phyloP scores from a whole-genome alignment of 2,888 invertebrate species.

The Xylophagus ater region DNA sequence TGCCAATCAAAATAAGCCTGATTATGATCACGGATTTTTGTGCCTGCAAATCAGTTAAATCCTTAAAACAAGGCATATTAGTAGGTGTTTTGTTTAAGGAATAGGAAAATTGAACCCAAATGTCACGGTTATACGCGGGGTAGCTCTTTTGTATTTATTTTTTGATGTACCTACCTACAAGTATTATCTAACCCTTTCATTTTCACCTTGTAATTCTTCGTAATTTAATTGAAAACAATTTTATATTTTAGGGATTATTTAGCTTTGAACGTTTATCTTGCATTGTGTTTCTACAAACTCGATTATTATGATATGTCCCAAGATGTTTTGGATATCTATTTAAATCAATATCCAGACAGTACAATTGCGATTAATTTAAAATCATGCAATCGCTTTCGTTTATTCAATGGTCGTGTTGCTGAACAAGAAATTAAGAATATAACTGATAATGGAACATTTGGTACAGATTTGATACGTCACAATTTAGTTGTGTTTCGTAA shows the following conservation, averaged over 20 bases:
- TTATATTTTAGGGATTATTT: slow-evolving; percentile 61
- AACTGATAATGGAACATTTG: slow-evolving; percentile 66
- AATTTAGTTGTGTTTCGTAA: slow-evolving; percentile 90
- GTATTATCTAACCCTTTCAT: no score
- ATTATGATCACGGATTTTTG: no score
- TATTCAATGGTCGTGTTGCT: slow-evolving; percentile 91
- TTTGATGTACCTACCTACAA: no score
- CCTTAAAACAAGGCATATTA: no score
- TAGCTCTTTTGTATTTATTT: no score
- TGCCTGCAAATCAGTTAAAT: no score
- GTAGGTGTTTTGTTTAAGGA: no score
- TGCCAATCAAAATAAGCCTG: no score
- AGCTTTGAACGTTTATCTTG: slow-evolving; percentile 94
- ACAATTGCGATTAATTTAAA: slow-evolving; percentile 92
- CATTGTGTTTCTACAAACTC: slow-evolving; percentile 94
- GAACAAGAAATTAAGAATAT: slow-evolving; percentile 82
- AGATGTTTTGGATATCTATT: slow-evolving; percentile 88
- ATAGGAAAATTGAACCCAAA: no score
- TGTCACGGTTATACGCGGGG: no score
- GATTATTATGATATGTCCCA: slow-evolving; percentile 98
- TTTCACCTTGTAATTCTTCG: no score
- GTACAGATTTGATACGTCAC: slow-evolving; percentile 86
- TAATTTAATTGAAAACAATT: no score
- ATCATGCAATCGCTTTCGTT: slow-evolving; percentile 57
- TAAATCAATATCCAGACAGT: slow-evolving; percentile 84